Percentiles rank a stretch among this genome's conserved stretches.
Evolutionary conservation across 2,797 vertebrate genomes (phyloP).

Genomic region (Danio jaintianensis): DNA sequence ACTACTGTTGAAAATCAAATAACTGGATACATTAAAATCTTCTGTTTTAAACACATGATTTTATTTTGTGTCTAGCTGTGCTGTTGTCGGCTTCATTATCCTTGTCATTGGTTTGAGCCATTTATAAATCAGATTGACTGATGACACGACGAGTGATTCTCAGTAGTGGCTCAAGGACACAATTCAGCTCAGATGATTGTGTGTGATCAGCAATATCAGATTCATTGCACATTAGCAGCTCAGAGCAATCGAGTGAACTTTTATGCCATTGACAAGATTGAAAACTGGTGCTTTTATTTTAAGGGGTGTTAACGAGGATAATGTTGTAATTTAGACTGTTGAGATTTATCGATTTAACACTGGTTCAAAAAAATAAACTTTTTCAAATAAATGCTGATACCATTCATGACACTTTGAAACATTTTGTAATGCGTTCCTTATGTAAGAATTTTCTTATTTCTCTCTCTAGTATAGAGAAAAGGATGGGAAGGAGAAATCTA

Average conservation of each 20-base stretch:
- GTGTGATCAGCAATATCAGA: conserved; percentile 23
- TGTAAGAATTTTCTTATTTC: neutral
- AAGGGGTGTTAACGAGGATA: neutral
- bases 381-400: neutral
- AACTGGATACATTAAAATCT: neutral
- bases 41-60: neutral
- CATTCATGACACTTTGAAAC: neutral
- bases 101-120: conserved; percentile 8
- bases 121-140: conserved; percentile 26
- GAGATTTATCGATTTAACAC: neutral
- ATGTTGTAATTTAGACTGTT: neutral
- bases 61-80: neutral
- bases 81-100: neutral
- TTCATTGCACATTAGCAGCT: conserved; percentile 26
- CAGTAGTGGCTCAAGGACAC: conserved; percentile 15
- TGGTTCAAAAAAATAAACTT: neutral
- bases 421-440: neutral
- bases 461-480: conserved; percentile 64
- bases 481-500: conserved; percentile 79
- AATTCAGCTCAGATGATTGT: conserved; percentile 15
- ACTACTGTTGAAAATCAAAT: neutral
- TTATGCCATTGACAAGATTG: neutral
- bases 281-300: conserved; percentile 35
- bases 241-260: neutral
- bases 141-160: conserved; percentile 15